Evolutionary conservation across 2,888 invertebrate genomes (phyloP).

Genomic region (Mythimna lalbum): DNA sequence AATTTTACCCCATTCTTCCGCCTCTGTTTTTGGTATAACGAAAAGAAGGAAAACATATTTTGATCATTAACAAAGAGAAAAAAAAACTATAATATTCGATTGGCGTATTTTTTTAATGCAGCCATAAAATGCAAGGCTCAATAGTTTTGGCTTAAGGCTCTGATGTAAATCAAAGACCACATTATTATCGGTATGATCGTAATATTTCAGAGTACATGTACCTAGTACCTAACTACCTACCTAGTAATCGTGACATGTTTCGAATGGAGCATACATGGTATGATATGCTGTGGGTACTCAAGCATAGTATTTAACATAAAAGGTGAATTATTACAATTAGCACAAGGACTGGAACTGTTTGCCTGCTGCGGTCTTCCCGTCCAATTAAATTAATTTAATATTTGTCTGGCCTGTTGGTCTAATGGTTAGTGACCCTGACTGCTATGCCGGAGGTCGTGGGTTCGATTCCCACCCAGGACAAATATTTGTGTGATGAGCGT

Average conservation of each 20-base stretch:
- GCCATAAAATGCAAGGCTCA: slow-evolving; percentile 1
- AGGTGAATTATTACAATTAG: neutral
- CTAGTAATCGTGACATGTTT: neutral
- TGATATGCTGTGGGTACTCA: neutral
- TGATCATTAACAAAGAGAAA: too few species aligned
- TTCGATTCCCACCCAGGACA: too few species aligned
- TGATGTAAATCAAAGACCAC: slow-evolving; percentile 2
- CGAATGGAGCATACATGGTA: neutral
- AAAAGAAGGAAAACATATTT: too few species aligned
- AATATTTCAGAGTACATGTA: neutral
- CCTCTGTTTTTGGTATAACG: too few species aligned
- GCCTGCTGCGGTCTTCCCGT: too few species aligned
- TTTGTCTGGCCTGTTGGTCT: too few species aligned
- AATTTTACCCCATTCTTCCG: too few species aligned
- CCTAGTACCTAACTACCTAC: neutral
- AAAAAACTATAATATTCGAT: neutral
- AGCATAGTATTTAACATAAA: neutral
- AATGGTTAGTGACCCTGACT: too few species aligned
- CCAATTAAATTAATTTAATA: too few species aligned
- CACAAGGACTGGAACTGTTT: too few species aligned
- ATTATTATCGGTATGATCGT: neutral
- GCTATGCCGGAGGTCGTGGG: too few species aligned
- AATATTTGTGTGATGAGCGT: too few species aligned
- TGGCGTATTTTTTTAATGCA: neutral
- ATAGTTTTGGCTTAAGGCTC: slow-evolving; percentile 18